phyloP scores from a whole-genome alignment of 1,140 invertebrate species.

The Brachionus asplanchnoidis region DNA sequence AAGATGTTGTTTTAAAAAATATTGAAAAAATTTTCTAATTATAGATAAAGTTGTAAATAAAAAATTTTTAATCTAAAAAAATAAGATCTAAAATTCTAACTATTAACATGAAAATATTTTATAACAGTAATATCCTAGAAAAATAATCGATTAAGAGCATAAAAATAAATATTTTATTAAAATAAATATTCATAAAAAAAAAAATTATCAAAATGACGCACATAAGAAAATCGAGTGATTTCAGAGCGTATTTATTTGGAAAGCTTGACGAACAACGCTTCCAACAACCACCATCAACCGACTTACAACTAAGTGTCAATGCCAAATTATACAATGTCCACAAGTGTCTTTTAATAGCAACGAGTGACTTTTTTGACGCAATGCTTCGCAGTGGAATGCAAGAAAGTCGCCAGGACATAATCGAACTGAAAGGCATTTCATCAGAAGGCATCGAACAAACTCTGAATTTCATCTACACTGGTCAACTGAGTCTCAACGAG shows the following conservation, averaged over 20 bases:
- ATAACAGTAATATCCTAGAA: background rate
- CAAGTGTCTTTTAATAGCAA: constrained; percentile 24
- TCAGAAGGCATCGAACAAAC: constrained; percentile 49
- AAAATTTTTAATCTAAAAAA: too few relatives aligned
- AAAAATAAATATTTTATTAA: background rate
- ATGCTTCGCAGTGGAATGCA: constrained; percentile 36
- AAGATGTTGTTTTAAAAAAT: too few relatives aligned
- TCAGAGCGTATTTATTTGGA: background rate
- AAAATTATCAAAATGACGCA: background rate
- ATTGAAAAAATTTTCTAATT: too few relatives aligned
- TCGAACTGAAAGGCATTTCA: constrained; percentile 51
- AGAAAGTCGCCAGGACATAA: constrained; percentile 46
- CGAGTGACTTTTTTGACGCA: constrained; percentile 29
- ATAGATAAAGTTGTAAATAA: too few relatives aligned
- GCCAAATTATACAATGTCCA: constrained; percentile 17
- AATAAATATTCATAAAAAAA: background rate
- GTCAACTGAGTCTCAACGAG: constrained; percentile 48
- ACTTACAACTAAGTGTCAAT: background rate
- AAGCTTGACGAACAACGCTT: constrained; percentile 33
- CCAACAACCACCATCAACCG: background rate
- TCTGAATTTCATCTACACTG: constrained; percentile 50
- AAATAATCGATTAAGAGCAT: background rate
- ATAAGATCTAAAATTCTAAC: too few relatives aligned
- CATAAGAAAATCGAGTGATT: background rate
- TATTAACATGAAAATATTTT: background rate